Conservation (phyloP, 2,797 vertebrate genomes). For the Rhinichthys osculus region DNA sequence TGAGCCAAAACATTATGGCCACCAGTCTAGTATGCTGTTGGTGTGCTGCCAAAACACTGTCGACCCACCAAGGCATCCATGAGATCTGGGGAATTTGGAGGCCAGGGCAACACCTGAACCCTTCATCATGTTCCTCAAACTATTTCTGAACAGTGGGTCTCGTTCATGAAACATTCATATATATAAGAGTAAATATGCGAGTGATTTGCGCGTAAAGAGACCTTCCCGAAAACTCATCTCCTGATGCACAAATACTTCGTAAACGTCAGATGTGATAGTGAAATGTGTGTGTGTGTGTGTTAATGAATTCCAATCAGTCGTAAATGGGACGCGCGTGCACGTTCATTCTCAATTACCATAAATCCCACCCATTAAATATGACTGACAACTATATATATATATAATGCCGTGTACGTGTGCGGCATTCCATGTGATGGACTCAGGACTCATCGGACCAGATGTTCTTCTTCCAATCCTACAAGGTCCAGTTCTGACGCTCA, state of each 20-base stretch:
- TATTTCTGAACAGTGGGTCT: background rate
- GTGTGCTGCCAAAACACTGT: background rate
- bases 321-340: no score
- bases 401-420: no score
- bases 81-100: background rate
- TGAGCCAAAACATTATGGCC: background rate
- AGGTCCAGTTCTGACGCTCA: background rate
- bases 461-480: background rate
- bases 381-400: no score
- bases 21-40: background rate
- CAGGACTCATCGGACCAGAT: background rate
- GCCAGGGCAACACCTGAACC: background rate
- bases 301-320: no score
- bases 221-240: no score
- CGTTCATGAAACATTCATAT: no score
- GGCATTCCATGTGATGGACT: background rate
- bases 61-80: background rate
- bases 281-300: no score
- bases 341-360: no score
- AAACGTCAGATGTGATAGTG: no score
- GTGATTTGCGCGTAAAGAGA: no score
- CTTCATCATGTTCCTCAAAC: background rate
- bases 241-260: no score
- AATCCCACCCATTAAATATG: background rate
- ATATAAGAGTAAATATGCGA: no score